Evolutionary conservation across 2,113 vertebrate species (phyloP), one percentile per base, ranked within the genome.

Genomic region (Oreotrochilus melanogaster): DNA sequence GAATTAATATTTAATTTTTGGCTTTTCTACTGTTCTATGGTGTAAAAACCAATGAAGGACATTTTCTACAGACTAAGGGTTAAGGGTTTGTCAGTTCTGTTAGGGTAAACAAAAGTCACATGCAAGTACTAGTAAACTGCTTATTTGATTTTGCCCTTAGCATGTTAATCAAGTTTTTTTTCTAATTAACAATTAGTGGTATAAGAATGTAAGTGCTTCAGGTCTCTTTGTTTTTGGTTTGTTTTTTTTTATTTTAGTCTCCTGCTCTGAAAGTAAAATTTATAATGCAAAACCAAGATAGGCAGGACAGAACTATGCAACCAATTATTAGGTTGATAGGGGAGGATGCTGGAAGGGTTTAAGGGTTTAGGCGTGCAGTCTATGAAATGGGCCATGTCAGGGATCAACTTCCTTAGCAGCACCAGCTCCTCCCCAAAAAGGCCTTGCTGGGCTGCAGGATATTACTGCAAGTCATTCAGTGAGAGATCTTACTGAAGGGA

Each of bases 1-100:
- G 8, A 70, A 60, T 93, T 83, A 75, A 92, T 92, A 80, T 80
- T 88, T 92, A 92, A 61, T 84, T 65, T 82, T 94, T 88, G 81
- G 12, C 4, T 27, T 89, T 73, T 91, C 58, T 73, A 22, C 39
- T 65, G 9, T 76, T 33, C 43, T 76, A 33, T 35, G 2, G 0
- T n/a, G 25, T 80, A 51, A 79, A 79, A 87, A 79, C 3, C 13
- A 82, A n/a, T 43, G 35, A 45, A 12, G 56, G 48, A 14, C 33
- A 39, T 61, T 83, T 92, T 72, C 35, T 80, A 10, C 24, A 65
- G 19, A 39, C 39, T 39, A 69, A n/a, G 48, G 30, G 25, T 39
- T 60, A 80, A 79, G 14, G 30, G 9, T n/a, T 79, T 86, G 24
- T 28, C 14, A 19, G 10, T 85, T 91, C 67, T 79, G 17, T 35